phyloP scores from a whole-genome alignment of 2,888 invertebrate genomes.

The Disparrhopalites patrizii region DNA sequence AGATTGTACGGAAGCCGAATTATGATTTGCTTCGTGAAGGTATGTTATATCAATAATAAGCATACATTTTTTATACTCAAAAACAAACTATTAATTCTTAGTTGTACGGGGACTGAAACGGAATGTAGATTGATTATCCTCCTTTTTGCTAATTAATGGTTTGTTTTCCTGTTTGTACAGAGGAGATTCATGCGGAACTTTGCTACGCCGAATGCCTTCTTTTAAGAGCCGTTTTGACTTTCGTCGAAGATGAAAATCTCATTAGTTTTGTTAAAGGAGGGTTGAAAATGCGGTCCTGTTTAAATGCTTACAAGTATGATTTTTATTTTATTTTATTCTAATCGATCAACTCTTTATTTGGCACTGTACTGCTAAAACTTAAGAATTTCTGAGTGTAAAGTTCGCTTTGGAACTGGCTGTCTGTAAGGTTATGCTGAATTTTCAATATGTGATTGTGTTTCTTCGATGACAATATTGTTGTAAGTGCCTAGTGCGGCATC shows the following conservation, averaged over 20 bases:
- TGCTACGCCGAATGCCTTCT: conserved; percentile 90
- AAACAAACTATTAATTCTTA: background rate
- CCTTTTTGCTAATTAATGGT: background rate
- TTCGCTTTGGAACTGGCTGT: too few relatives aligned
- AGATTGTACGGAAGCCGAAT: conserved; percentile 70
- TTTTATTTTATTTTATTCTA: too few relatives aligned
- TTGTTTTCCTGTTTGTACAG: conserved; percentile 51
- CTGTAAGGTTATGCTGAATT: too few relatives aligned
- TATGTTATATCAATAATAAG: too few relatives aligned
- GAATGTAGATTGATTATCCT: background rate
- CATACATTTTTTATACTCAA: background rate
- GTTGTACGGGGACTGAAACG: background rate
- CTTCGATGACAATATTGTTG: too few relatives aligned
- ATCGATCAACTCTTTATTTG: too few relatives aligned
- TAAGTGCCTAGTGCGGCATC: too few relatives aligned
- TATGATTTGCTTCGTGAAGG: conserved; percentile 70
- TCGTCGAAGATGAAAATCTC: conserved; percentile 88
- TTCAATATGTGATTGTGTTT: too few relatives aligned
- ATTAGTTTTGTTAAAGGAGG: conserved; percentile 89
- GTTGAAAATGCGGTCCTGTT: conserved; percentile 84
- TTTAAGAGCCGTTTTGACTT: conserved; percentile 81
- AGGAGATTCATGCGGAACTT: conserved; percentile 90
- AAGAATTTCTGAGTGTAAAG: too few relatives aligned
- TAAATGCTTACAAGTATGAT: conserved; percentile 89
- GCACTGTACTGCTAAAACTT: too few relatives aligned